A percentile compares a stretch with the other conserved stretches of the same genome.
phyloP scores from a whole-genome alignment of 2,888 invertebrate genomes.

The Chironomus tentans region DNA sequence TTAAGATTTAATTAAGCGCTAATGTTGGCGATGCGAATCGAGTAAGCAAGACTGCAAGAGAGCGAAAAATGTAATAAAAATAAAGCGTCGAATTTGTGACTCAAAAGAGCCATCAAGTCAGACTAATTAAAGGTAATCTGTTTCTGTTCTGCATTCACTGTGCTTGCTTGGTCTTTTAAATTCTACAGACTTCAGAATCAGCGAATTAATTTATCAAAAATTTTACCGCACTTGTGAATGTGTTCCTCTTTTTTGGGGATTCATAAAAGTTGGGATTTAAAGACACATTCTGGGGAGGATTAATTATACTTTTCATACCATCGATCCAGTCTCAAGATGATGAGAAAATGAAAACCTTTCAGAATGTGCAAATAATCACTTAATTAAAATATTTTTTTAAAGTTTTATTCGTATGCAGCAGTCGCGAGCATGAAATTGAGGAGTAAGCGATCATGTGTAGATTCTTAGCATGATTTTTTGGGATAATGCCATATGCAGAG shows the following conservation, averaged over 20 bases:
- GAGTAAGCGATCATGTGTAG: too few relatives aligned
- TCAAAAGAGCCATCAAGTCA: background rate
- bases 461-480: too few relatives aligned
- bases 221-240: too few relatives aligned
- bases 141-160: background rate
- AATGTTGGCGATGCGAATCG: background rate
- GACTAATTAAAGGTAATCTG: conserved; percentile 11
- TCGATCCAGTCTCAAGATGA: background rate
- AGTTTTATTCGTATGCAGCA: background rate
- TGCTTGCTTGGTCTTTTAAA: background rate
- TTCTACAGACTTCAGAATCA: background rate
- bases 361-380: conserved; percentile 23
- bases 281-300: background rate
- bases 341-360: background rate
- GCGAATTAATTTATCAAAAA: too few relatives aligned
- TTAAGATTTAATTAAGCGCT: conserved; percentile 14
- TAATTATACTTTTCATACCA: conserved; percentile 1
- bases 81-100: conserved; percentile 17
- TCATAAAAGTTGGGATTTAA: background rate
- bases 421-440: background rate
- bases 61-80: background rate
- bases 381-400: conserved; percentile 10
- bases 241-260: too few relatives aligned
- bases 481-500: too few relatives aligned
- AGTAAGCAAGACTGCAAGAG: too few relatives aligned